phyloP scores from a whole-genome alignment of 2,888 invertebrate species.

The Drosophila antonietae region DNA sequence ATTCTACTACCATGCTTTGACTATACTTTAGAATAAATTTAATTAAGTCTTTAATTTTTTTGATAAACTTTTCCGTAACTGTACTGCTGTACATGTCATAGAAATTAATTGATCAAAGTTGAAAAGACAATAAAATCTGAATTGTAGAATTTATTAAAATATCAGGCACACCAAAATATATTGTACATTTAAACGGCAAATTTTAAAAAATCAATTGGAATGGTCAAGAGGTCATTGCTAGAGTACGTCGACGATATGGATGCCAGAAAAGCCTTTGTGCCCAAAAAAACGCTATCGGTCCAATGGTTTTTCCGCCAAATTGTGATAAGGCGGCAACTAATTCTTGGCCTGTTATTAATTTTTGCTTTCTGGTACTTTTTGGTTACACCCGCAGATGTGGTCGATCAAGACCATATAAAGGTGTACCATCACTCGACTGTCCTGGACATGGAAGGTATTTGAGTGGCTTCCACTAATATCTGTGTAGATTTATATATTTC shows the following conservation, averaged over 20 bases:
- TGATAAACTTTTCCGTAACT: background rate
- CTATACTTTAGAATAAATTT: too few species aligned
- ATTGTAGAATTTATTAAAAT: background rate
- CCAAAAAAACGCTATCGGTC: conserved; percentile 9
- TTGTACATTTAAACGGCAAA: background rate
- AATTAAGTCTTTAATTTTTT: too few species aligned
- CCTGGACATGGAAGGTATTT: conserved; percentile 82
- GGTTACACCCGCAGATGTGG: conserved; percentile 55
- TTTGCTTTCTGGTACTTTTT: conserved; percentile 75
- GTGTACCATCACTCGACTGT: conserved; percentile 82
- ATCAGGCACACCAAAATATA: background rate
- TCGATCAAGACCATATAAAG: conserved; percentile 65
- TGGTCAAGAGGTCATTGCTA: background rate
- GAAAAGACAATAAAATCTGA: background rate
- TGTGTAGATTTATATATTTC: background rate
- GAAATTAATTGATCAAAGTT: background rate
- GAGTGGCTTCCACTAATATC: background rate
- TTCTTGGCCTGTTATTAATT: conserved; percentile 58
- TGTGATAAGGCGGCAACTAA: conserved; percentile 65
- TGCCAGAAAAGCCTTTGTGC: background rate
- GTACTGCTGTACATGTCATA: background rate
- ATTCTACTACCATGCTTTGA: too few species aligned
- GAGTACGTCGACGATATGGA: background rate
- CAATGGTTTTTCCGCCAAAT: conserved; percentile 46
- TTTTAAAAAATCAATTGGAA: background rate